These are phyloP conservation scores for Nemoura dubitans DNA, from an alignment of 2,888 invertebrate genomes.

Conservation along the genomic window DNA sequence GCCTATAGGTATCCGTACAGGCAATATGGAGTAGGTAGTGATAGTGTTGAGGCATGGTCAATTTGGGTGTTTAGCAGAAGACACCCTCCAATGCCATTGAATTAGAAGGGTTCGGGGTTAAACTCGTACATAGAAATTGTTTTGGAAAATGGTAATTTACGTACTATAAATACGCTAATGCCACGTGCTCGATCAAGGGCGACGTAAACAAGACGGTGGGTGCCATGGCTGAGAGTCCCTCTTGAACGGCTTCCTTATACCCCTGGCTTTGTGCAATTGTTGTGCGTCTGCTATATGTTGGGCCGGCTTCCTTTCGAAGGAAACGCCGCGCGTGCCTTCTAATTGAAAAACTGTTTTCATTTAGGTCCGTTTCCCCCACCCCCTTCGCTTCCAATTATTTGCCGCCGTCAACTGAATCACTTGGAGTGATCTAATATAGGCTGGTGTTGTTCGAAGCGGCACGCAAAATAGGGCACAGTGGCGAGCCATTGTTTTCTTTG, in stretches of 20 bases:
- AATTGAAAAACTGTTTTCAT: conserved; percentile 12
- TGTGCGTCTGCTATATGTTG: background rate
- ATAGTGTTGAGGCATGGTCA: no score
- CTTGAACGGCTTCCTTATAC: background rate
- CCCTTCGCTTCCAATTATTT: background rate
- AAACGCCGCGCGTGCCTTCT: background rate
- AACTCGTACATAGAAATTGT: no score
- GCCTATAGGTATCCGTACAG: no score
- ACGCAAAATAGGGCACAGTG: background rate
- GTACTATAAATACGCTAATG: no score
- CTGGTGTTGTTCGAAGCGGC: background rate
- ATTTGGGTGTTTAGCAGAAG: no score
- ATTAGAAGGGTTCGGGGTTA: no score
- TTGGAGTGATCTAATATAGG: background rate
- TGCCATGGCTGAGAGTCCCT: background rate
- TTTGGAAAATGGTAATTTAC: no score
- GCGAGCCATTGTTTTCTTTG: background rate
- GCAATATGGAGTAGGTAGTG: no score
- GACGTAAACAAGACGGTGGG: background rate
- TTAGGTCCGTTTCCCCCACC: background rate
- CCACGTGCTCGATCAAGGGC: background rate
- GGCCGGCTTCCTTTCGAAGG: background rate
- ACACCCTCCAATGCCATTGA: no score
- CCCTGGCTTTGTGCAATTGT: background rate
- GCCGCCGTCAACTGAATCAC: background rate